phyloP scores from a whole-genome alignment of 1,140 invertebrate genomes.

The Pseudomyrmex concolor region DNA sequence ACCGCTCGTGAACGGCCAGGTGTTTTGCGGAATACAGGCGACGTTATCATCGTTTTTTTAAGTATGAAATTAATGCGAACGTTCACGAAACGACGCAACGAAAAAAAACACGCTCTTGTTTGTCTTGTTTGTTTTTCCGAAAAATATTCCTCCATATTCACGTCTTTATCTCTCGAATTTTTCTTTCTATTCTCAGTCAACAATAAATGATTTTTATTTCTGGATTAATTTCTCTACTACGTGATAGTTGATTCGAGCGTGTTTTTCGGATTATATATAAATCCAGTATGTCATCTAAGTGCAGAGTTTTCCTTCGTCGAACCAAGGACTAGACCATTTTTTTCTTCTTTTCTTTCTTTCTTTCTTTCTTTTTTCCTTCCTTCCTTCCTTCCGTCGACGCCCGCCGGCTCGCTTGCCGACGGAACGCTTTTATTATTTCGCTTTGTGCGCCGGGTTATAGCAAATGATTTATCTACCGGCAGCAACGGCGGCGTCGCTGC shows the following conservation, averaged over 20 bases:
- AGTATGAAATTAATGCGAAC: background rate
- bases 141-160: background rate
- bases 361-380: slow-evolving; percentile 32
- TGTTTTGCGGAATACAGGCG: background rate
- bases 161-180: no score
- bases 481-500: slow-evolving; percentile 40
- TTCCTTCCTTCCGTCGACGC: slow-evolving; percentile 34
- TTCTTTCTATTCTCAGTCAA: no score
- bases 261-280: slow-evolving; percentile 46
- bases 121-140: background rate
- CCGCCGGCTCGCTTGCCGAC: background rate
- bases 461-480: slow-evolving; percentile 78
- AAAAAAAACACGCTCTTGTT: background rate
- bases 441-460: slow-evolving; percentile 58
- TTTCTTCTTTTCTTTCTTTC: slow-evolving; percentile 17
- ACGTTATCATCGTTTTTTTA: background rate
- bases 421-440: slow-evolving; percentile 54
- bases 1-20: no score
- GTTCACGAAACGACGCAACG: background rate
- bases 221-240: slow-evolving; percentile 35
- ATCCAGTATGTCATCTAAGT: slow-evolving; percentile 13
- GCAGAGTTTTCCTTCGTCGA: slow-evolving; percentile 19
- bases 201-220: slow-evolving; percentile 10
- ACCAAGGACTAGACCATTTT: slow-evolving; percentile 33
- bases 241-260: slow-evolving; percentile 4